Conservation (phyloP, 2,888 invertebrate species). For the Brenthis ino region DNA sequence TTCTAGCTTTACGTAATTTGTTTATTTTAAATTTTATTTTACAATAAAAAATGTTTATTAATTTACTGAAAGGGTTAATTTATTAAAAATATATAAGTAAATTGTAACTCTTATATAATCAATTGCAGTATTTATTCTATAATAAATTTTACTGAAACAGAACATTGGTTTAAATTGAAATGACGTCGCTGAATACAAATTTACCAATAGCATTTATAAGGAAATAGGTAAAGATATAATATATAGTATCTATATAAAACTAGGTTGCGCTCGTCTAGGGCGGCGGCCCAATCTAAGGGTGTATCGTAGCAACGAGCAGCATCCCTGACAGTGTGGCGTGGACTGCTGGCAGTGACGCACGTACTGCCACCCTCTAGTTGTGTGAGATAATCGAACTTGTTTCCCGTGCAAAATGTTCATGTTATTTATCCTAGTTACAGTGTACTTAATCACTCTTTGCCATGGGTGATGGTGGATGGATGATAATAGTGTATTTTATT, state of each 20-base stretch:
- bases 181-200: slow-evolving; percentile 28
- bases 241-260: slow-evolving; percentile 47
- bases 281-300: slow-evolving; percentile 65
- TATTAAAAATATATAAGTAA: too few species aligned
- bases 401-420: slow-evolving; percentile 65
- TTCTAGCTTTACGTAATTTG: too few species aligned
- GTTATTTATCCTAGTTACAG: slow-evolving; percentile 71
- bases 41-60: too few species aligned
- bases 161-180: slow-evolving; percentile 18
- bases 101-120: too few species aligned
- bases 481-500: slow-evolving; percentile 31
- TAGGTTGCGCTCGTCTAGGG: slow-evolving; percentile 78
- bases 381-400: slow-evolving; percentile 39
- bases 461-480: slow-evolving; percentile 64
- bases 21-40: too few species aligned
- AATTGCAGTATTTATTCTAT: background rate
- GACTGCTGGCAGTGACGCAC: slow-evolving; percentile 57
- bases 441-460: slow-evolving; percentile 75
- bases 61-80: too few species aligned
- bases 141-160: background rate
- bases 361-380: slow-evolving; percentile 46
- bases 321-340: slow-evolving; percentile 75
- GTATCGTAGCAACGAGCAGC: slow-evolving; percentile 80
- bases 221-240: slow-evolving; percentile 75
- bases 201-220: slow-evolving; percentile 69